Conservation (phyloP, 2,888 invertebrate genomes). For the Tanytarsus gracilentus region DNA sequence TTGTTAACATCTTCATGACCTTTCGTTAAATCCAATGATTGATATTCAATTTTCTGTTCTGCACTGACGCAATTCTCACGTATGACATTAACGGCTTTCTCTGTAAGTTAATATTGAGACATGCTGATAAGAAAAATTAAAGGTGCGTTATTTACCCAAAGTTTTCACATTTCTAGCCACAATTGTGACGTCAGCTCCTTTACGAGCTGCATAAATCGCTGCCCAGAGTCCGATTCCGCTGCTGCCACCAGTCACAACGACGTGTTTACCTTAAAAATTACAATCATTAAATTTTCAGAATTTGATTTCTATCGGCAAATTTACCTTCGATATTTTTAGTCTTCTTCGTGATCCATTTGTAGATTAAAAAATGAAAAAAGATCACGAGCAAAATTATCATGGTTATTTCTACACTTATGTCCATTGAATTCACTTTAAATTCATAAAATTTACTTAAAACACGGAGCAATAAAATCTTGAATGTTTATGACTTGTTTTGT, state of each 20-base stretch:
- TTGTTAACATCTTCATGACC: constrained; percentile 53
- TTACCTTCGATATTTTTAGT: constrained; percentile 17
- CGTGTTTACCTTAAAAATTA: constrained; percentile 41
- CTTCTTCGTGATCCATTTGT: constrained; percentile 5
- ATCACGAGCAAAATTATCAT: constrained; percentile 13
- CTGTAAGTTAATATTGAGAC: constrained; percentile 33
- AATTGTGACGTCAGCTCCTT: constrained; percentile 84
- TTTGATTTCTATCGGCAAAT: background rate
- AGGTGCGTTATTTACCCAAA: constrained; percentile 47
- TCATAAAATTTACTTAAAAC: background rate
- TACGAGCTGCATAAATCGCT: constrained; percentile 64
- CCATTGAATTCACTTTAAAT: background rate
- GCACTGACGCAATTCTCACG: constrained; percentile 45
- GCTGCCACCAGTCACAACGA: constrained; percentile 84
- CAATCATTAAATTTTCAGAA: background rate
- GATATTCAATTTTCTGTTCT: constrained; percentile 52
- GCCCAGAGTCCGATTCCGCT: constrained; percentile 88
- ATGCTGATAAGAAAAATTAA: constrained; percentile 7
- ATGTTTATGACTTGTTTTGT: no score
- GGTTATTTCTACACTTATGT: background rate
- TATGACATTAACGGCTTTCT: constrained; percentile 53
- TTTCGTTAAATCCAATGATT: constrained; percentile 60
- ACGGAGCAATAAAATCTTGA: background rate
- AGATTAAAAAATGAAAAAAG: constrained; percentile 7
- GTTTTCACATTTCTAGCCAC: constrained; percentile 71